phyloP scores from a whole-genome alignment of 2,888 invertebrate species.

The Panzeria rudis region DNA sequence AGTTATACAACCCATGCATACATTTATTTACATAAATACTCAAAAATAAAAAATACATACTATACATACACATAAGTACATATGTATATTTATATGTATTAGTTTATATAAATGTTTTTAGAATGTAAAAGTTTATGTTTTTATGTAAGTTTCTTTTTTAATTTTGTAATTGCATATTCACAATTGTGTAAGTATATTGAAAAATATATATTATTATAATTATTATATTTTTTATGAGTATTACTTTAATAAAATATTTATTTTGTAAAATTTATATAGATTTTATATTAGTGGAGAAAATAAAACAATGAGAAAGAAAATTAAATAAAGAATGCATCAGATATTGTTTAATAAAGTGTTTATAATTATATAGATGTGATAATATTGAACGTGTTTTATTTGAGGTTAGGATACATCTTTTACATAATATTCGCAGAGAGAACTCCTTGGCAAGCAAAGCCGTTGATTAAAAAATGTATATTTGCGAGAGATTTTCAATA shows the following conservation, averaged over 20 bases:
- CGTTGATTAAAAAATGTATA: too few relatives aligned
- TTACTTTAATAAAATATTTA: constrained; percentile 66
- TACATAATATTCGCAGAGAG: too few relatives aligned
- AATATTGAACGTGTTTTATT: constrained; percentile 38
- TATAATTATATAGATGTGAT: constrained; percentile 67
- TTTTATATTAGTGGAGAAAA: constrained; percentile 58
- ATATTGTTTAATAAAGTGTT: constrained; percentile 70
- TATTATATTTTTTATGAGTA: constrained; percentile 60
- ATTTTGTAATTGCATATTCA: neutral
- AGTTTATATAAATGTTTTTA: constrained; percentile 56
- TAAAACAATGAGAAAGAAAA: constrained; percentile 22
- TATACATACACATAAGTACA: neutral
- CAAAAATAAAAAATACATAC: neutral
- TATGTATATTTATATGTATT: neutral
- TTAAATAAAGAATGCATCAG: constrained; percentile 41
- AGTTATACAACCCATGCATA: neutral
- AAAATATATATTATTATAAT: constrained; percentile 27
- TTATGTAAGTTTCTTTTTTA: neutral
- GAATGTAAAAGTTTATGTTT: constrained; percentile 47
- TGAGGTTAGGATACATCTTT: too few relatives aligned
- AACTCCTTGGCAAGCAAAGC: too few relatives aligned
- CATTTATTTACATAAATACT: neutral
- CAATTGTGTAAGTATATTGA: constrained; percentile 23
- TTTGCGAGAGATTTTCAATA: too few relatives aligned
- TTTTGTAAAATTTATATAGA: constrained; percentile 69